Percentiles rank a stretch among this genome's conserved stretches.
Conservation (phyloP, 2,797 vertebrate species). For the Clarias laeviceps region DNA sequence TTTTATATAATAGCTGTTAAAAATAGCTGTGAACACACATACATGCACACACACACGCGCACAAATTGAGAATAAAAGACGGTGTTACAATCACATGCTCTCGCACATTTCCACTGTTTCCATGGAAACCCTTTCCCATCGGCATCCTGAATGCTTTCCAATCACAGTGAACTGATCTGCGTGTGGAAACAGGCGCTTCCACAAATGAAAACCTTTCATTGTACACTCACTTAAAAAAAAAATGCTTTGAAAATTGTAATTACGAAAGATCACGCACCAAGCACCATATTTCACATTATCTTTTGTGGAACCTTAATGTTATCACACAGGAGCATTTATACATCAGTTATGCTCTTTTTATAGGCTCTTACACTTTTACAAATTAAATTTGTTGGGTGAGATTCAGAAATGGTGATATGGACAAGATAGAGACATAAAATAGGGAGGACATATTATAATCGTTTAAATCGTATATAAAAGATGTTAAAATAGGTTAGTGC, state of each 20-base stretch:
- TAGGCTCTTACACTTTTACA: background rate
- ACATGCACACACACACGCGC: background rate
- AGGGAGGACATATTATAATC: too few relatives aligned
- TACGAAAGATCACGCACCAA: background rate
- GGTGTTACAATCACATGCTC: constrained; percentile 60
- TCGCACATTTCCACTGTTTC: constrained; percentile 73
- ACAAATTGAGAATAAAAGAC: constrained; percentile 50
- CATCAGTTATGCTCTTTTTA: background rate
- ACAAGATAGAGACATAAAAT: too few relatives aligned
- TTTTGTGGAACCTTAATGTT: background rate
- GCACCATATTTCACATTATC: background rate
- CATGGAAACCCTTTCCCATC: constrained; percentile 71
- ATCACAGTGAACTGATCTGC: constrained; percentile 53
- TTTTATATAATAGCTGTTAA: constrained; percentile 76
- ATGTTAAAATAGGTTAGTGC: background rate
- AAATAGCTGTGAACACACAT: constrained; percentile 67
- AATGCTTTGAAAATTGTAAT: background rate
- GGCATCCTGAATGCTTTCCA: constrained; percentile 57
- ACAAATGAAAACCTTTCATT: constrained; percentile 18
- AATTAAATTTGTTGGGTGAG: too few relatives aligned
- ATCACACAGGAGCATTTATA: background rate
- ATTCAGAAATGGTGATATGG: too few relatives aligned
- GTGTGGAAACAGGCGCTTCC: background rate
- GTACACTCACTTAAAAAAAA: background rate
- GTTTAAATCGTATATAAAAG: too few relatives aligned